A percentile compares a stretch with the other conserved stretches of the same genome.
These are phyloP conservation scores for Alces alces DNA, from an alignment of 2,113 vertebrate genomes.

Conservation along the genomic window DNA sequence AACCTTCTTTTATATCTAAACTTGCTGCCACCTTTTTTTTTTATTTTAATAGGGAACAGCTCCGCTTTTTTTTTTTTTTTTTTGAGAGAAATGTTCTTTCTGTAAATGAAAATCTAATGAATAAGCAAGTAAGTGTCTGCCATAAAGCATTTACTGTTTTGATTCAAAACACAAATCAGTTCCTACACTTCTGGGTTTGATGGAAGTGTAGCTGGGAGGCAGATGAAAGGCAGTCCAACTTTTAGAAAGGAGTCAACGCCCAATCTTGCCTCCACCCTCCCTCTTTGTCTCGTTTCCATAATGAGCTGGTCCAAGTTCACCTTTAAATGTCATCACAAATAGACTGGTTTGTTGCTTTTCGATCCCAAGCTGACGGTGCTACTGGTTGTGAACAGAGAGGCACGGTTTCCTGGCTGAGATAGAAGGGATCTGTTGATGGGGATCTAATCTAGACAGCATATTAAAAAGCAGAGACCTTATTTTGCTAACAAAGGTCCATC, in stretches of 20 bases:
- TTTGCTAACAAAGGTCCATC: rapidly evolving
- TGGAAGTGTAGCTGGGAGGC: neutral
- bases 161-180: neutral
- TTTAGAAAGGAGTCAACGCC: rapidly evolving
- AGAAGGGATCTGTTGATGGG: neutral
- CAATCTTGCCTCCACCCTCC: rapidly evolving
- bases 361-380: rapidly evolving
- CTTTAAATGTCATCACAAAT: too few relatives aligned
- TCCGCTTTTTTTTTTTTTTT: neutral
- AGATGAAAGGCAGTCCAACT: neutral
- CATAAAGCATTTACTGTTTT: neutral
- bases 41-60: neutral
- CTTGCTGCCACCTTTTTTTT: neutral
- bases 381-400: neutral
- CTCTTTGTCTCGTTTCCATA: neutral
- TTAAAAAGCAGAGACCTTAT: neutral
- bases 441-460: neutral
- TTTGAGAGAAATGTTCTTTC: conserved; percentile 11
- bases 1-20: too few relatives aligned
- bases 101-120: conserved; percentile 40
- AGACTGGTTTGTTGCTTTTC: rapidly evolving
- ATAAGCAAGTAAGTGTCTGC: conserved; percentile 14
- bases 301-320: too few relatives aligned
- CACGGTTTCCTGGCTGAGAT: rapidly evolving
- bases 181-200: neutral